Conservation (phyloP, 2,113 vertebrate genomes). For the Mormoops blainvillei region DNA sequence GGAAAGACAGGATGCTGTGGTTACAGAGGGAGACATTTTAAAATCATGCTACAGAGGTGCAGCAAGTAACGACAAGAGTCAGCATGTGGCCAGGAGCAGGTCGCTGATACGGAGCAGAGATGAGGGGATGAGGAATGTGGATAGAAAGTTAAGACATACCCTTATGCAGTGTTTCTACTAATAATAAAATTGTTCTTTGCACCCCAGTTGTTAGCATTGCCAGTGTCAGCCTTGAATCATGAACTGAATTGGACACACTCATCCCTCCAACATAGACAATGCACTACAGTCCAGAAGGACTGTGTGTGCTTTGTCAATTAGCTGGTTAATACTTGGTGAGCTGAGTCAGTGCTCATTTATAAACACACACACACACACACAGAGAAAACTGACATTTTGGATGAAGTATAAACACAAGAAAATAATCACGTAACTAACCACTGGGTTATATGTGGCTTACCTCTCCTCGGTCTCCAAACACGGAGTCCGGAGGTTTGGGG, state of each 20-base stretch:
- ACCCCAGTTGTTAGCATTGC: not conserved
- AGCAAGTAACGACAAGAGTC: not conserved
- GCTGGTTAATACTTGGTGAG: not conserved
- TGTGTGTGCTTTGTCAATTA: not conserved
- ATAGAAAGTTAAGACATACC: not conserved
- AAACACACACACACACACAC: not conserved
- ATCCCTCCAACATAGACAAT: not conserved
- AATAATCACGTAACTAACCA: not conserved
- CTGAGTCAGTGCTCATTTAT: not conserved
- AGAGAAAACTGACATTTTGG: not conserved
- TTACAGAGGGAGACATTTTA: not conserved
- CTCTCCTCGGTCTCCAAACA: slow-evolving; percentile 98
- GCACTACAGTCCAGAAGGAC: not conserved
- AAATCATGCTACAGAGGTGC: not conserved
- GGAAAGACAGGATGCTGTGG: not conserved
- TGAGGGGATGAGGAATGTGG: not conserved
- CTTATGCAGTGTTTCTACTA: not conserved
- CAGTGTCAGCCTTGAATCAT: not conserved
- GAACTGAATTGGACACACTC: not conserved
- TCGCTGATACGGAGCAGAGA: not conserved
- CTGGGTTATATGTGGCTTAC: slow-evolving; percentile 72
- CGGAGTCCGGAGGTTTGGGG: slow-evolving; percentile 96
- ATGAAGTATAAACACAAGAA: not conserved
- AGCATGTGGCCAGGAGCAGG: not conserved
- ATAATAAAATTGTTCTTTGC: not conserved